A percentile compares a stretch with the other conserved stretches of the same genome.
phyloP scores from a whole-genome alignment of 2,797 vertebrate species.

The Ctenosaura bakeri region DNA sequence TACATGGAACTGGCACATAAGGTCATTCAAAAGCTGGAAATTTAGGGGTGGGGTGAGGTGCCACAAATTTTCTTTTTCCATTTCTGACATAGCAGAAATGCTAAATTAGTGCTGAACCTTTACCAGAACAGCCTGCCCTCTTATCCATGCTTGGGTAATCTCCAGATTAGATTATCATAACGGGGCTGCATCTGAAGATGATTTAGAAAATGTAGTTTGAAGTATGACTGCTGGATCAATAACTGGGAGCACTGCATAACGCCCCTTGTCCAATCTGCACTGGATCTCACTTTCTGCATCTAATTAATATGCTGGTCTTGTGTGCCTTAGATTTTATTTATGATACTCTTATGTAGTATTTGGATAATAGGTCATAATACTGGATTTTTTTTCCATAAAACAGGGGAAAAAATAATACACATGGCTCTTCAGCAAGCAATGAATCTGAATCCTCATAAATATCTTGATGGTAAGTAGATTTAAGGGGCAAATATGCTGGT shows the following conservation, averaged over 20 bases:
- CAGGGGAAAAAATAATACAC: not conserved
- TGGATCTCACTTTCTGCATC: not conserved
- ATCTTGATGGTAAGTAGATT: not conserved
- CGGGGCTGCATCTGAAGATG: not conserved
- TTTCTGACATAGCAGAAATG: not conserved
- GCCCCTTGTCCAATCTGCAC: not conserved
- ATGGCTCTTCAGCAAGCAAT: not conserved
- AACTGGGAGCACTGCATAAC: not conserved
- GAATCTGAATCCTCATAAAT: not conserved
- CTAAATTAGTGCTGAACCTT: not conserved
- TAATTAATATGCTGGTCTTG: not conserved
- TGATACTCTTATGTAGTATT: not conserved
- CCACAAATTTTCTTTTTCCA: not conserved
- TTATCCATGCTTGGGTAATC: not conserved
- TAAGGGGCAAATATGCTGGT: not conserved
- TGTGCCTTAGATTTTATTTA: not conserved
- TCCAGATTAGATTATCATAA: not conserved
- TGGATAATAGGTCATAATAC: not conserved
- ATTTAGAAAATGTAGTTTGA: not conserved
- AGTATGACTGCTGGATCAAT: not conserved
- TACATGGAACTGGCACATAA: not conserved
- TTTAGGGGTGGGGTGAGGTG: not conserved
- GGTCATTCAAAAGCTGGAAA: not conserved
- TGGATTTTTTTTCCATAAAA: no score
- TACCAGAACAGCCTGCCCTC: not conserved